These are phyloP conservation scores for Coregonus suidteri DNA, from an alignment of 2,797 vertebrate species.

Conservation along the genomic window DNA sequence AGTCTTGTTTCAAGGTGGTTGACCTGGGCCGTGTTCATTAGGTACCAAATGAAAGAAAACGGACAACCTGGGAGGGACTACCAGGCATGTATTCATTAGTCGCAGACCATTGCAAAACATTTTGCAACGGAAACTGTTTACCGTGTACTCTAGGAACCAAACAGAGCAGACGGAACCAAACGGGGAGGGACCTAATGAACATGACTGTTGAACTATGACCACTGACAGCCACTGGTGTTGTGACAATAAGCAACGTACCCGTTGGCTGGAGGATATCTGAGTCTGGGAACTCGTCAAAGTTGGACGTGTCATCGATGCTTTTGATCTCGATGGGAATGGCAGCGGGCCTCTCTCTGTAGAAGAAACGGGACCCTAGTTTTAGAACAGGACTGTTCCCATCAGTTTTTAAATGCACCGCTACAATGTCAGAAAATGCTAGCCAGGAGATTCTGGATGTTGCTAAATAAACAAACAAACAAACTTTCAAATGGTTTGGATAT, in stretches of 20 bases:
- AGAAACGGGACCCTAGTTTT: neutral
- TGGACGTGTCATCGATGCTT: conserved; percentile 99
- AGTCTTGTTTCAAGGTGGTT: neutral
- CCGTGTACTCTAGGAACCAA: neutral
- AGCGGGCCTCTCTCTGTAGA: conserved; percentile 89
- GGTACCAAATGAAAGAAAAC: neutral
- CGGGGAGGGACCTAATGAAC: neutral
- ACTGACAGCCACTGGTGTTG: neutral
- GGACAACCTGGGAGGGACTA: neutral
- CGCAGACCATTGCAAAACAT: neutral
- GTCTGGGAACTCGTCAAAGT: conserved; percentile 98
- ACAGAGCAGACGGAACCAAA: neutral
- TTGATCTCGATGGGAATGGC: conserved; percentile 97
- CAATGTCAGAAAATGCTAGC: no score
- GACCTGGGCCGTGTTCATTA: neutral
- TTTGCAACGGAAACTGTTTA: neutral
- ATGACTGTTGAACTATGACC: neutral
- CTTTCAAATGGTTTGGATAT: no score
- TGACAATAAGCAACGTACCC: conserved; percentile 69
- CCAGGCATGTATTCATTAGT: neutral
- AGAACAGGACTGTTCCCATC: neutral
- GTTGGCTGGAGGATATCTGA: conserved; percentile 95
- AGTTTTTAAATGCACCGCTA: neutral
- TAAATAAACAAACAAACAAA: no score
- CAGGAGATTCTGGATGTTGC: neutral